Base-by-base conservation (phyloP, 2,888 invertebrate genomes). In the Acanthosepion lycidas region DNA sequence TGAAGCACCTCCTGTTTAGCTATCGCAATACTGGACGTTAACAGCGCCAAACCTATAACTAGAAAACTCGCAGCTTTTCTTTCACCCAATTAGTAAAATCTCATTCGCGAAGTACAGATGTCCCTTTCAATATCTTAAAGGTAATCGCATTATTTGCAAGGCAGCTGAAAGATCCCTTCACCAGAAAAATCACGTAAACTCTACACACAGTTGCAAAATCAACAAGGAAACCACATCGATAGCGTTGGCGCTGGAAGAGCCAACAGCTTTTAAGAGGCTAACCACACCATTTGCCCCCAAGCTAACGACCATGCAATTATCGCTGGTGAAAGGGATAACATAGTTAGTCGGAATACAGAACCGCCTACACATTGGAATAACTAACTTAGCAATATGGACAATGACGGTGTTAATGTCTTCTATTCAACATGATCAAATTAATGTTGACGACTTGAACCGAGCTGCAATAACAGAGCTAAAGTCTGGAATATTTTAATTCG, bases 361-460 rank as follows among this genome's bases (percentile, higher is more conserved):
- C 78, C 78, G 78, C 78, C 78, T n/a, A 78, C 78, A n/a, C 78
- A 28, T 78, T 1, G 15, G 5, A n/a, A n/a, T 78, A 78, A 78
- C 78, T 78, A 78, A 78, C 78, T 78, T 78, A 78, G 78, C 78
- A 78, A 78, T 78, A 78, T 33, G n/a, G 78, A n/a, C 78, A 78
- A 78, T 78, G 78, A 15, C 78, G 12, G 78, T 78, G n/a, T 78
- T 78, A 78, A 78, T 33, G 78, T 78, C 78, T 78, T 78, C 78
- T 78, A 9, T n/a, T 78, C 12, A 8, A n/a, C 33, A 78, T 78
- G 9, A 78, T 78, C 78, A 78, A 78, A 78, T 78, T 33, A 12
- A 9, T n/a, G 33, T 78, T 78, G 78, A 78, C 12, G 78, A 78
- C 33, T 33, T 78, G n/a, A n/a, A 4, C n/a, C 33, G n/a, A 78